Evolutionary conservation across 2,797 vertebrate genomes (phyloP).

Genomic region (Monodelphis domestica): DNA sequence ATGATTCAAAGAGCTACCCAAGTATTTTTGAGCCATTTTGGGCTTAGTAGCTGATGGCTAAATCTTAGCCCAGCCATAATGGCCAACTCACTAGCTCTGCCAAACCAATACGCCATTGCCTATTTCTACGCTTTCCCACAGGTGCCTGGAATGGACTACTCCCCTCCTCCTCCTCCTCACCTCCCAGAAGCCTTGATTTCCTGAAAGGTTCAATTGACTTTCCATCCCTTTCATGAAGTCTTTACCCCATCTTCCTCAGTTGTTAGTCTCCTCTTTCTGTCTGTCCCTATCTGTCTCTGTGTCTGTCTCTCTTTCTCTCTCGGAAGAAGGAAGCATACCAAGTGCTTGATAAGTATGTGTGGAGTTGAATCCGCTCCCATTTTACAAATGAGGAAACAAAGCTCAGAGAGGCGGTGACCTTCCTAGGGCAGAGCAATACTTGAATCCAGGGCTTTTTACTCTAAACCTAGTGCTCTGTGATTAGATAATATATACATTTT

Average conservation of each 20-base stretch:
- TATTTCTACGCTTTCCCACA: background rate
- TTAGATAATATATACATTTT: constrained; percentile 9
- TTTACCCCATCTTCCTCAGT: background rate
- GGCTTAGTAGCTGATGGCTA: background rate
- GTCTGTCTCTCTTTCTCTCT: background rate
- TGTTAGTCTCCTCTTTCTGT: background rate
- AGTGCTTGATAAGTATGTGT: background rate
- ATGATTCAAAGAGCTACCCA: background rate
- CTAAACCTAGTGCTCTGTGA: background rate
- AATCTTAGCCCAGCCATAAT: background rate
- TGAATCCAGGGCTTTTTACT: constrained; percentile 27
- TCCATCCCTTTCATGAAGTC: background rate
- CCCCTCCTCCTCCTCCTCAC: background rate
- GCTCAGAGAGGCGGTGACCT: background rate
- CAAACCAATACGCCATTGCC: background rate
- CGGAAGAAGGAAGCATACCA: background rate
- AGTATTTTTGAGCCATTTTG: background rate
- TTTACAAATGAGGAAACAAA: constrained; percentile 45
- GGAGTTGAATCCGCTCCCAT: background rate
- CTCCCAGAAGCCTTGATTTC: background rate
- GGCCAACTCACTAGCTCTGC: background rate
- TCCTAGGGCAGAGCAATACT: background rate
- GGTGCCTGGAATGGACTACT: background rate
- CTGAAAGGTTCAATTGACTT: background rate
- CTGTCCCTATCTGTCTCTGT: accelerated